Base-by-base conservation (phyloP, 2,888 invertebrate species). In the Drosophila antonietae region DNA sequence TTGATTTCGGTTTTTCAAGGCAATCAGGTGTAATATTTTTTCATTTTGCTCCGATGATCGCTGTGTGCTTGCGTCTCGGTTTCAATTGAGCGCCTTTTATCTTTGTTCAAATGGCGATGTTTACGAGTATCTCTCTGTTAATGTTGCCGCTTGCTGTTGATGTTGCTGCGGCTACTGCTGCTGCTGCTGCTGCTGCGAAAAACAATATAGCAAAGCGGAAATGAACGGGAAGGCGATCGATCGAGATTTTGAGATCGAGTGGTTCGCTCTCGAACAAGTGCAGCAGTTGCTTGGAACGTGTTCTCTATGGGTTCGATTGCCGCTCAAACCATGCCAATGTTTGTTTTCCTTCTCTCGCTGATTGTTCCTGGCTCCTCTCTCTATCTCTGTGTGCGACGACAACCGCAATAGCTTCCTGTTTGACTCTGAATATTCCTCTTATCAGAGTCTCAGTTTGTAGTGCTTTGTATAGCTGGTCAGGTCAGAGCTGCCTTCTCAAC, bases 1-100 rank as follows among this genome's bases (percentile, higher is more conserved):
- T 81, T 81, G 75, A 69, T 81, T 80, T 83, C 49, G 72, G 69
- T 66, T 81, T 86, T 89, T 86, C 86, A 86, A 86, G 86, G 86
- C 88, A 88, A 86, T 86, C 88, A 86, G 90, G 86, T 86, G 86
- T 77, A 84, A 88, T 76, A 82, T 75, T 71, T 80, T 72, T 78
- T 73, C 70, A 62, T 59, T 62, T 65, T 63, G 64, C 63, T 15
- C 46, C 64, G 80, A 65, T 74, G 60, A 68, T 75, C 62, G 69
- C 28, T 43, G 59, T 51, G 44, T 43, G 44, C 47, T 46, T 49
- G 51, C 60, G 59, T 46, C 64, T 73, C 68, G 62, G 90, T 89
- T 84, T 90, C 84, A 90, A 88, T 77, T 88, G 86, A 75, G 53
- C 80, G 88, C 86, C 70, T 82, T 85, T 75, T 67, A 68, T 78